Conservation (phyloP, 2,797 vertebrate genomes). For the Hyperoplus immaculatus region DNA sequence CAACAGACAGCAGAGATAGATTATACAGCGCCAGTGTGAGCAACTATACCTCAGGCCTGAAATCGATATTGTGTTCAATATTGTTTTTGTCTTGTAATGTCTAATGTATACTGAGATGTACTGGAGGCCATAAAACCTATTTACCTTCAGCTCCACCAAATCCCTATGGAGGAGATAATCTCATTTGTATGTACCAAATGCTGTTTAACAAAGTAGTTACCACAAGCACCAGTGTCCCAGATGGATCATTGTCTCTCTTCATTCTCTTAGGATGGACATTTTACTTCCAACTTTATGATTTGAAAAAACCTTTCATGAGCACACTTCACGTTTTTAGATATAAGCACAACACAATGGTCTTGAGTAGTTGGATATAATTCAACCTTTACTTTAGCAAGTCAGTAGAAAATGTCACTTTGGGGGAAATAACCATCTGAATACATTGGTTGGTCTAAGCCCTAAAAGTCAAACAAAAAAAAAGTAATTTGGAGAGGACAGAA, state of each 20-base stretch:
- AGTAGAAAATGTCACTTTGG: conserved; percentile 57
- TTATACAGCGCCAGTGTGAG: neutral
- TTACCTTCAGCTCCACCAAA: neutral
- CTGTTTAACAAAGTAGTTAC: neutral
- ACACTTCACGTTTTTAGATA: conserved; percentile 16
- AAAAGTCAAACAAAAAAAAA: conserved; percentile 30
- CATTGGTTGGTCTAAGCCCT: conserved; percentile 12
- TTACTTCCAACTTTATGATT: conserved; percentile 3
- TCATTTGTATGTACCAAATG: neutral
- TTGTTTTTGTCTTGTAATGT: neutral
- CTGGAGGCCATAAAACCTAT: neutral
- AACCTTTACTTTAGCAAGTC: conserved; percentile 53
- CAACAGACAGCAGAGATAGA: neutral
- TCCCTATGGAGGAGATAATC: neutral
- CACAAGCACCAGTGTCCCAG: neutral
- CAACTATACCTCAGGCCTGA: neutral
- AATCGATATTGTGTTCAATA: neutral
- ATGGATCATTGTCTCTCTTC: neutral
- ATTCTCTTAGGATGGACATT: neutral
- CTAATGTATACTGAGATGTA: neutral
- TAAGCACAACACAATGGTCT: conserved; percentile 18
- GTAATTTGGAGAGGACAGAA: conserved; percentile 16
- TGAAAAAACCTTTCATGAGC: neutral
- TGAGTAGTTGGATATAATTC: conserved; percentile 33
- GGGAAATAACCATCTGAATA: conserved; percentile 22